Base-by-base conservation (phyloP, 2,797 vertebrate genomes). In the Orientallactaga sibirica region DNA sequence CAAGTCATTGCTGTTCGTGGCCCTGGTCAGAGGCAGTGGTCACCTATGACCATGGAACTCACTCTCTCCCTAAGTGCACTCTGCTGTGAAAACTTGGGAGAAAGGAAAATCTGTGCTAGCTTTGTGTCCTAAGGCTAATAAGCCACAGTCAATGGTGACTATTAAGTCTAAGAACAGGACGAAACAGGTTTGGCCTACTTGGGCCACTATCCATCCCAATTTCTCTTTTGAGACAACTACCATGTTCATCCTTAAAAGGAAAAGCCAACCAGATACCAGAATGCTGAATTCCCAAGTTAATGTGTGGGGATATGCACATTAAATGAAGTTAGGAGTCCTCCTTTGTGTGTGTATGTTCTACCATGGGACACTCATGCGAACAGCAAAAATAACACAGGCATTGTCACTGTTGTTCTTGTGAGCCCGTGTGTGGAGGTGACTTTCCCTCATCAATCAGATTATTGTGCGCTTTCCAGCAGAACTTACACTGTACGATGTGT, bases 401-500 rank as follows among this genome's bases (percentile, higher is more conserved):
- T 2, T 10, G 15, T 7, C 27, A 48, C 0, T 19, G 12, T 4
- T 33, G 77, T 22, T 58, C 5, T 37, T 58, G 55, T 14, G 29
- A 4, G 33, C 20, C 15, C 22, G 33, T 5, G 19, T 52, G 67
- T 7, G 66, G 8, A 33, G 14, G 25, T 27, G 52, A 55, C 6
- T 7, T 4, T 10, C 14, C 22, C 29, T 18, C 7, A 4, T 12
- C 55, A 5, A 12, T 33, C 43, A 8, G 48, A 29, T 20, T 48
- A 4, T 0, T 2, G 64, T 33, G n/a, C 7, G 15, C 43, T 64
- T 62, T n/a, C 76, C 18, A 55, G 58, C 8, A 37, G 55, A n/a
- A 98, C 99, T 99, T 98, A 99, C 99, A 99, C 81, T 99, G 99
- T 84, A 99, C 99, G 96, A 99, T 99, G 93, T 99, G 99, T 3